These are phyloP conservation scores for Aplochiton taeniatus DNA, from an alignment of 2,797 vertebrate species.

Conservation along the genomic window DNA sequence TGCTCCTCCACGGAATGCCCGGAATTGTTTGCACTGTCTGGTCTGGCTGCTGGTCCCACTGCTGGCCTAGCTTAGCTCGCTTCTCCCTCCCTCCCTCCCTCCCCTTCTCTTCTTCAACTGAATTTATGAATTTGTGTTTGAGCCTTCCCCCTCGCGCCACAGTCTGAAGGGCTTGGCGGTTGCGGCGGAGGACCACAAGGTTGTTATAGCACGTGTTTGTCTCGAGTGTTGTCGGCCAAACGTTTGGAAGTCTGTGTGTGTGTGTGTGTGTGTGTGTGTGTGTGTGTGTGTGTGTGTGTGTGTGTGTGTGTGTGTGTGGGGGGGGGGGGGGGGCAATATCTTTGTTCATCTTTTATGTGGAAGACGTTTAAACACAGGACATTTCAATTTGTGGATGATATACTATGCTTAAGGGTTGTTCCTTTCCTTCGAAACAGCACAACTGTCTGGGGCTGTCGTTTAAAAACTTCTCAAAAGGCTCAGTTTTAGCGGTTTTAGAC, in stretches of 20 bases:
- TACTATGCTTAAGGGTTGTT: too few species aligned
- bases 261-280: constrained; percentile 2
- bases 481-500: too few species aligned
- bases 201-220: constrained; percentile 29
- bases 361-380: too few species aligned
- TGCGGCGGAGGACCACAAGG: constrained; percentile 16
- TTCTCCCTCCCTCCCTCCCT: constrained; percentile 5
- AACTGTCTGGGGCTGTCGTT: too few species aligned
- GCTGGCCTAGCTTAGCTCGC: constrained; percentile 13
- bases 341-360: too few species aligned
- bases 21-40: constrained; percentile 69
- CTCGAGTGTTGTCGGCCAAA: constrained; percentile 26
- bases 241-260: constrained; percentile 4
- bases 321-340: background rate
- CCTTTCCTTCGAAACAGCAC: too few species aligned
- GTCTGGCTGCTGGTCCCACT: constrained; percentile 26
- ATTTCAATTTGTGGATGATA: too few species aligned
- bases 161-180: constrained; percentile 13
- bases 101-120: constrained; percentile 9
- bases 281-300: background rate
- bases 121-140: constrained; percentile 31
- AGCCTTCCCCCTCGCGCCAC: background rate
- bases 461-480: too few species aligned
- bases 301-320: background rate
- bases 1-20: constrained; percentile 58